Base-by-base conservation (phyloP, 2,113 vertebrate species). In the Alosa alosa region DNA sequence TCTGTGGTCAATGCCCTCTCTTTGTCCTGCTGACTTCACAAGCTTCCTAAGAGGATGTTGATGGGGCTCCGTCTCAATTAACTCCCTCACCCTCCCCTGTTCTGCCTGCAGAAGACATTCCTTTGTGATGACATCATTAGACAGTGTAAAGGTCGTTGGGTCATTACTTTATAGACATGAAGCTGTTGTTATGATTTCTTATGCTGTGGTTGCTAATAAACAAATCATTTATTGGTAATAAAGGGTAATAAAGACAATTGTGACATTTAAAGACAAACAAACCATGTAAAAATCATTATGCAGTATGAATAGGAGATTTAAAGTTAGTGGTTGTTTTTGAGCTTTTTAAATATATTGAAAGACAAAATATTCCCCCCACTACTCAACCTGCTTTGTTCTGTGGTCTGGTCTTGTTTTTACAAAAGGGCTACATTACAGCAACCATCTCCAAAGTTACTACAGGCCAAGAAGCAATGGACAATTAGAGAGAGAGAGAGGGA, bases 1-100 rank as follows among this genome's bases (percentile, higher is more conserved):
- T 25, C 36, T 68, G 64, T 72, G 72, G 41, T 25, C 39, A 81
- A 72, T 13, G 8, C 84, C 90, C 86, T 89, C 86, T 64, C 89
- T 78, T 78, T 78, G 72, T 78, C 72, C 25, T 25, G 64, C 31
- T 2, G 64, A 72, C 64, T 72, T 3, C 72, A 78, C 31, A 0
- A 15, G 72, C 72, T 78, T 78, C 72, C 72, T 78, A 78, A 78
- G 72, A 78, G 72, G 72, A 78, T 78, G 72, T 78, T 39, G 72
- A 78, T 31, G 31, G 72, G 72, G 72, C 13, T 36, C 72, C 36
- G 72, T 78, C 31, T 31, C 72, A 78, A 78, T 78, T 78, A 78
- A 39, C 72, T 78, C 72, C 36, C 11, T 39, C 72, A 36, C 72
- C 72, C 72, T 36, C 72, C 72, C 31, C 72, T 78, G 4, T 15